Base-by-base conservation (phyloP, 2,888 invertebrate genomes). In the Drosophila mimica region DNA sequence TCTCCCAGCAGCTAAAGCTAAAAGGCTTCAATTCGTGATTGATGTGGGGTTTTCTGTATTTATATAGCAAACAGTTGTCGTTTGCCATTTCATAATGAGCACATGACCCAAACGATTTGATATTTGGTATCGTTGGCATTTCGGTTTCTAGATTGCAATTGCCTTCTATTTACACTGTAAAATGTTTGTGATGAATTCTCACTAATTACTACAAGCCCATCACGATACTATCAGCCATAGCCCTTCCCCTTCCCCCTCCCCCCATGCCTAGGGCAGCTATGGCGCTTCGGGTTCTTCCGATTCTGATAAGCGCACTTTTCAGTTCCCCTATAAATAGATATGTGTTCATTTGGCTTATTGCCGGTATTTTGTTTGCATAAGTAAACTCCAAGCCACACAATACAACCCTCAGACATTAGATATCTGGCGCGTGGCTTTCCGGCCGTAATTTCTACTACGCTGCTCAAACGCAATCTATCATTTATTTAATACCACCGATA, bases 151-250 rank as follows among this genome's bases (percentile, higher is more conserved):
- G 65, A 76, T 79, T 85, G 82, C 74, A 66, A 70, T 68, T 63
- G 48, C 57, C 62, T 63, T 56, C 59, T 74, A 66, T 77, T 79
- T 67, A 60, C 69, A 67, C 66, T 70, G 79, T 65, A 61, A 62
- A 69, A 53, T 53, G 70, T 30, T 60, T 64, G 68, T 85, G 88
- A 84, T 78, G 83, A 81, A 81, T 88, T 81, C 83, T 71, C 75
- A 79, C 80, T 76, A 82, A 84, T 83, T 87, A 71, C 67, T 48
- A 34, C 67, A 40, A 40, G 61, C 46, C 48, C 43, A 40, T 40
- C 69, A 56, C 58, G 64, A 49, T 48, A 52, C 59, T 52, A 48
- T 68, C 63, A 49, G 48, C 31, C 48, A 9, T 20, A 8, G 3
- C 9, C 15, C 11, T 15, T 33, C 38, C 28, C 40, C 11, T 25